Evolutionary conservation across 2,113 vertebrate species (phyloP).

Genomic region (Sinocyclocheilus grahami): DNA sequence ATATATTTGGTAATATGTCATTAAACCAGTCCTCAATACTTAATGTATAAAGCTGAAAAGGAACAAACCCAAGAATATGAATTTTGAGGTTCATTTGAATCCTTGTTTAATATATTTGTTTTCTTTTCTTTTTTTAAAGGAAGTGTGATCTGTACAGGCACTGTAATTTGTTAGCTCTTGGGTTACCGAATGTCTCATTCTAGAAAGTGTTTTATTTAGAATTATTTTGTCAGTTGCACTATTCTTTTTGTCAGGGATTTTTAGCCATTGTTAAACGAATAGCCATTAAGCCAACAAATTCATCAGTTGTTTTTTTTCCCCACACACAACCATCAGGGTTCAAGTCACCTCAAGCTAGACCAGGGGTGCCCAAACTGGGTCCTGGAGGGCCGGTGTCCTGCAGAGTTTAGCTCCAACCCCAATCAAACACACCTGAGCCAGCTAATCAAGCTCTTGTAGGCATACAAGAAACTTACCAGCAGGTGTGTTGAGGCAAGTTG

Average conservation of each 20-base stretch:
- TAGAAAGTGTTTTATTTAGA: constrained; percentile 16
- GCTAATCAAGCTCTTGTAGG: too few species aligned
- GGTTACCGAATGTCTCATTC: not conserved
- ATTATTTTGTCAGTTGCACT: constrained; percentile 42
- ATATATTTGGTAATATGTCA: not conserved
- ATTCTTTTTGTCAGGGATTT: constrained; percentile 32
- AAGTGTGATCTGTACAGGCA: not conserved
- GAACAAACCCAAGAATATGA: not conserved
- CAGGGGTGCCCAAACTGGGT: too few species aligned
- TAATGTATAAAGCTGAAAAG: not conserved
- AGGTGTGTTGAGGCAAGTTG: too few species aligned
- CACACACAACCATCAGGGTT: constrained; percentile 1
- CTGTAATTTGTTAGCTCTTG: not conserved
- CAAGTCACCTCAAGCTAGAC: not conserved
- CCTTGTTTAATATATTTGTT: not conserved
- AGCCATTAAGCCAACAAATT: constrained; percentile 28
- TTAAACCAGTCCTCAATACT: not conserved
- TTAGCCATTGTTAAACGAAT: constrained; percentile 25
- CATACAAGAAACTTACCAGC: too few species aligned
- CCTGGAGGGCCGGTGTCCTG: too few species aligned
- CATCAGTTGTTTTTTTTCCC: not conserved
- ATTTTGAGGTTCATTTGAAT: not conserved
- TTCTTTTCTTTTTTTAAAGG: not conserved
- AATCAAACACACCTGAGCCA: too few species aligned
- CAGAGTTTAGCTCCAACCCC: too few species aligned